These are phyloP conservation scores for Pachycephus smyrnensis DNA, from an alignment of 2,888 invertebrate species.

Conservation along the genomic window DNA sequence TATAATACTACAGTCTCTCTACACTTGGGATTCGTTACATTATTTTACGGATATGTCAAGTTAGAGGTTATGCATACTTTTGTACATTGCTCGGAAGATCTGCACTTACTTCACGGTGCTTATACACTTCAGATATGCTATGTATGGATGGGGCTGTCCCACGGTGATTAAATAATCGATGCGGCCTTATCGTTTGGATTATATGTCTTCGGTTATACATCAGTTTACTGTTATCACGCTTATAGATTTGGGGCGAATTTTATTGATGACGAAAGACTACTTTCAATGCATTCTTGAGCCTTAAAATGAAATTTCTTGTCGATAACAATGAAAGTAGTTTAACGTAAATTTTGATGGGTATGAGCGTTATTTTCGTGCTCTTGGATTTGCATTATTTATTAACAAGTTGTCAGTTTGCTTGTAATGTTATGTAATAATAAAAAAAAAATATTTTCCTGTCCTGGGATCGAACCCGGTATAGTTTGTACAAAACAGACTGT, in stretches of 20 bases:
- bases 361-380: neutral
- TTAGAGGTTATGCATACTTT: neutral
- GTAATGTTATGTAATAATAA: neutral
- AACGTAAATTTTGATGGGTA: neutral
- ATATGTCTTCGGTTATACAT: neutral
- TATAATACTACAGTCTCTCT: neutral
- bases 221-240: neutral
- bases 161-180: neutral
- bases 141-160: neutral
- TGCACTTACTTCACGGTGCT: constrained; percentile 1
- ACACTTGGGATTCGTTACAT: neutral
- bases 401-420: neutral
- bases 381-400: neutral
- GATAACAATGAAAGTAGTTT: no score
- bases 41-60: neutral
- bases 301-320: no score
- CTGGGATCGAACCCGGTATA: neutral
- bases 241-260: neutral
- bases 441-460: neutral
- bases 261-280: neutral
- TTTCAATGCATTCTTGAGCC: fast-evolving
- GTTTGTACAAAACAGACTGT: neutral
- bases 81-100: neutral
- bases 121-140: neutral
- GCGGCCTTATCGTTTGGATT: neutral